phyloP scores from a whole-genome alignment of 2,797 vertebrate species.

The Eidolon dupreanum region DNA sequence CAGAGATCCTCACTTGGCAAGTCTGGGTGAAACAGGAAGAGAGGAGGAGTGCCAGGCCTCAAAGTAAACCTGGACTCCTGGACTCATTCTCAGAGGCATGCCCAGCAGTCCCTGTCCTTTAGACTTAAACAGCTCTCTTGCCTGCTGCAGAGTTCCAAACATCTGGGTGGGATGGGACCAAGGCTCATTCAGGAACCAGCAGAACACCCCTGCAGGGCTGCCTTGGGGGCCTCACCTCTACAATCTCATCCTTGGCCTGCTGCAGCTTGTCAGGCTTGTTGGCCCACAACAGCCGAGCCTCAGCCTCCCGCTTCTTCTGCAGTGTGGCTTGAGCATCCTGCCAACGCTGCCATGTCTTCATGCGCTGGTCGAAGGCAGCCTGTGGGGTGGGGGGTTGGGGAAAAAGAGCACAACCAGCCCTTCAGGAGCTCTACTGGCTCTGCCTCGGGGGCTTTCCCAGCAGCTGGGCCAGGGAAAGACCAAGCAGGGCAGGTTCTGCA shows the following conservation, averaged over 20 bases:
- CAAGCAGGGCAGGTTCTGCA: conserved; percentile 18
- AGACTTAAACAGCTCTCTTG: background rate
- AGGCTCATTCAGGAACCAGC: background rate
- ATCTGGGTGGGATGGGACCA: background rate
- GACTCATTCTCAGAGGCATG: background rate
- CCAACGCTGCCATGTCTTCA: conserved; percentile 99
- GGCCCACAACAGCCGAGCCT: conserved; percentile 97
- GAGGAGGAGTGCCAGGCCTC: background rate
- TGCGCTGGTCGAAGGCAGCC: conserved; percentile 97
- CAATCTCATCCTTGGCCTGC: conserved; percentile 97
- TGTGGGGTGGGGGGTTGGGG: conserved; percentile 74
- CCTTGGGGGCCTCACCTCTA: conserved; percentile 87
- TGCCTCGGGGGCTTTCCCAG: background rate
- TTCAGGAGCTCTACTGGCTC: background rate
- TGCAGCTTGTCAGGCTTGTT: conserved; percentile 99
- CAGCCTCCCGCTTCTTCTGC: conserved; percentile 97
- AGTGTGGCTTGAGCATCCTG: conserved; percentile 94
- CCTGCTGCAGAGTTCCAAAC: background rate
- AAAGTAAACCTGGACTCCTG: background rate
- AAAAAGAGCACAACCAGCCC: background rate
- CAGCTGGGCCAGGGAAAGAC: background rate
- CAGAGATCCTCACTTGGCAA: background rate
- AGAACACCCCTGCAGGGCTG: background rate
- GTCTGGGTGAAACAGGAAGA: background rate
- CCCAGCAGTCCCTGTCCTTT: background rate